Evolutionary conservation across 2,113 vertebrate genomes (phyloP), one percentile per base, ranked within the genome.

Genomic region (Coregonus clupeaformis): DNA sequence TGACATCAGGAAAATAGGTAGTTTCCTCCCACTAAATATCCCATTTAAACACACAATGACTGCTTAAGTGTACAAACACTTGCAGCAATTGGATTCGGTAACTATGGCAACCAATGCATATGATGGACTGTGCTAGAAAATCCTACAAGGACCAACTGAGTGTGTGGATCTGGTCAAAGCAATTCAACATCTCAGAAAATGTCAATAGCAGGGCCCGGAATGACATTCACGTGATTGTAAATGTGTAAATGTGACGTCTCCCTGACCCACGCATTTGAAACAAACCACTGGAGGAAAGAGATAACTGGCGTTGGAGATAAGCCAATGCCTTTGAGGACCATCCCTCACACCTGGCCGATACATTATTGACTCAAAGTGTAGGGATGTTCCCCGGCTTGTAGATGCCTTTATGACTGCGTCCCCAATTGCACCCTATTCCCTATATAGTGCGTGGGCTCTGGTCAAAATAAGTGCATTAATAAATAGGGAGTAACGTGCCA

Each of bases 301-400:
- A 86, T 90, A 90, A 90, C 90, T 90, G 89, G 89, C 84, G 89
- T 90, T 84, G 82, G 86, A 91, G 89, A 92, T 92, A 92, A 90
- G 88, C 85, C 88, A 88, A 89, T 89, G 88, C 89, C 89, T 91
- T 89, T 90, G 88, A 90, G 89, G 85, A 74, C 72, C 75, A 63
- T 89, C 86, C 86, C 88, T 90, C 89, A 90, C 90, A 92, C 88
- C 85, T 84, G 65, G 72, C 81, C 76, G 71, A 90, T 93, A 90
- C 90, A 93, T 92, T 93, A 93, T 92, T 93, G 90, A 93, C 83
- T 85, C 84, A 85, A 82, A 82, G 82, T 82, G 81, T 71, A 76
- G 80, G 87, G 82, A 80, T 83, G 86, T 84, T 85, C 85, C 82
- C 81, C 13, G 27, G 82, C 86, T 72, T 77, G 81, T 75, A 82